Evolutionary conservation across 2,797 vertebrate species (phyloP).

Genomic region (Pantherophis alleghaniensis): DNA sequence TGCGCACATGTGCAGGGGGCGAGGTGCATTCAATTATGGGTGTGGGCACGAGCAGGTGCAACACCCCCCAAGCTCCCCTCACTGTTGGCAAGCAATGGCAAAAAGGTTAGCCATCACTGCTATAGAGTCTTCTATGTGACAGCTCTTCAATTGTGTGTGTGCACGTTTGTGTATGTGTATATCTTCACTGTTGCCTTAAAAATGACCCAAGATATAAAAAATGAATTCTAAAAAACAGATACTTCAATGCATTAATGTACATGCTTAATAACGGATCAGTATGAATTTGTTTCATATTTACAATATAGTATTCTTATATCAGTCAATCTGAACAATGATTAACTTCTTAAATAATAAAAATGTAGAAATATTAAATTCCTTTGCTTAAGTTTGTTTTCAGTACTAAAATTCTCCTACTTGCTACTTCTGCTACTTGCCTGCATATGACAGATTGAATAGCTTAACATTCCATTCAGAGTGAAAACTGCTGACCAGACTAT

Average conservation of each 20-base stretch:
- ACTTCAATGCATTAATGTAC: background rate
- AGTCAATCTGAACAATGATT: background rate
- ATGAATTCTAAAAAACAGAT: background rate
- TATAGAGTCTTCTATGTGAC: background rate
- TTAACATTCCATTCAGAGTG: slow-evolving; percentile 51
- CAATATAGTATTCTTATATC: background rate
- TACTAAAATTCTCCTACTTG: background rate
- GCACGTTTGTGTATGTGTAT: no score
- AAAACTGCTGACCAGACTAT: slow-evolving; percentile 50
- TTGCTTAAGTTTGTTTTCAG: background rate
- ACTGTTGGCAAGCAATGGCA: no score
- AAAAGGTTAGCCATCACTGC: no score
- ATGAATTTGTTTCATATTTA: background rate
- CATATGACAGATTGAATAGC: slow-evolving; percentile 35
- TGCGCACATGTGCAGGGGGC: no score
- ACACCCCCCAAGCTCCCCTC: no score
- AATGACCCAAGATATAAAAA: background rate
- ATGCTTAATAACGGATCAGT: background rate
- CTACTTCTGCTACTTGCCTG: background rate
- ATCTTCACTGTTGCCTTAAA: background rate
- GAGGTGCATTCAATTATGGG: no score
- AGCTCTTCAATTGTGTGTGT: background rate
- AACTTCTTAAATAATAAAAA: background rate
- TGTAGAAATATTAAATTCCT: background rate
- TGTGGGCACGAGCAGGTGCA: no score